Evolutionary conservation across 2,888 invertebrate genomes (phyloP), one percentile per base, ranked within the genome.

Genomic region (Ormia ochracea): DNA sequence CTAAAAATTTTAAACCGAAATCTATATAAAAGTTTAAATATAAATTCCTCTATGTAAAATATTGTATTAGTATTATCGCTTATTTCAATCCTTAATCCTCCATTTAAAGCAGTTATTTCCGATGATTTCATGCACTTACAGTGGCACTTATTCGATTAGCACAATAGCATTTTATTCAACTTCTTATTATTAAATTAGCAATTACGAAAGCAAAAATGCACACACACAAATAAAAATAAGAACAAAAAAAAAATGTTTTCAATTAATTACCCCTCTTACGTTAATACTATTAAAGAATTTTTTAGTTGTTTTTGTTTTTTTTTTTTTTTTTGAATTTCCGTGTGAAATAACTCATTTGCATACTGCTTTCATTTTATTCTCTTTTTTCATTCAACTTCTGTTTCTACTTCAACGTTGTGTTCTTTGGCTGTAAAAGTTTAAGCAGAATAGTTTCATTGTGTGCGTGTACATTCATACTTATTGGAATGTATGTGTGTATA

Each of bases 191-290:
- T 78, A 68, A 78, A 68, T 76, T 59, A 76, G 54, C 33, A 23
- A 56, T 63, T 33, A 43, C 23, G 14, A 23, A 7, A 31, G 31
- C 0, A 63, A 54, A 63, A 17, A 23, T n/a, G 50, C 10, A 2
- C 2, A 26, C 26, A 65, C 26, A 19, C 10, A 23, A 19, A 23
- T 31, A 12, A 12, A 33, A 26, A 33, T 5, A 45, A 36, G 19
- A 2, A 58, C 26, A 5, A n/a, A n/a, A n/a, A 56, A 28, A 61
- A 76, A 76, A 9, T 23, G 63, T 56, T 76, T 76, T 56, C 31
- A 70, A 76, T 76, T 69, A 72, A 78, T 61, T 73, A 66, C 54
- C 58, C 56, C 66, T 73, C 59, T 78, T 73, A 66, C 59, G 23
- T 48, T 68, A 73, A 68, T 73, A 31, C 54, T 59, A 52, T 61